Evolutionary conservation across 2,797 vertebrate genomes (phyloP), one percentile per base, ranked within the genome.

Genomic region (Harpagifer antarcticus): DNA sequence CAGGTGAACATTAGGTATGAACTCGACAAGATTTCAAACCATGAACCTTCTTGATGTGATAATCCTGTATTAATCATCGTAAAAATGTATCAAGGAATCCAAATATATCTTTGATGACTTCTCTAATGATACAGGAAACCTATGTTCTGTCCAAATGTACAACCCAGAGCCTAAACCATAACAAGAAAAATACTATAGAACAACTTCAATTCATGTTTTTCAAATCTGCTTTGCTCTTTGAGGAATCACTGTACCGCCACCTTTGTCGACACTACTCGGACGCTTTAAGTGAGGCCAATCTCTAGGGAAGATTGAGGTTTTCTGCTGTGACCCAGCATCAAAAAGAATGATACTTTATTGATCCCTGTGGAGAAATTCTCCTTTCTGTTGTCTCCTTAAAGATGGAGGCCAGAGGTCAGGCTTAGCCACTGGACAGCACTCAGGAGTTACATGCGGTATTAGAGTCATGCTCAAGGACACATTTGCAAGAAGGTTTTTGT

Each of bases 351-450:
- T 69, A 66, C 68, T 81, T 85, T 88, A 91, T 92, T 76, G 87
- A 92, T 91, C 85, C 57, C 53, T 27, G 58, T 65, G 50, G 71
- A 84, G 55, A 81, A 62, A 77, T 68, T 67, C 71, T 85, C 68
- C 33, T 76, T 69, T 64, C 68, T 81, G 56, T 60, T 62, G 66
- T 77, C 77, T 72, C 44, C 49, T 71, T 80, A 83, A 68, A 84
- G 76, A 74, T 72, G 37, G 85, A 80, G 79, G 85, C 89, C 87
- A 85, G 68, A 81, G 76, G 70, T 82, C 82, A 71, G 69, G 69
- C 79, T 53, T 58, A 44, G 67, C 47, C 60, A 70, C 52, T 63
- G 65, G 56, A 55, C 78, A 64, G 42, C 49, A 37, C 58, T 76
- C 47, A 55, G 11, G 40, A 45, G 45, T 45, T 72, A 68, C 40